phyloP scores from a whole-genome alignment of 2,888 invertebrate genomes.

The Ametastegia equiseti region DNA sequence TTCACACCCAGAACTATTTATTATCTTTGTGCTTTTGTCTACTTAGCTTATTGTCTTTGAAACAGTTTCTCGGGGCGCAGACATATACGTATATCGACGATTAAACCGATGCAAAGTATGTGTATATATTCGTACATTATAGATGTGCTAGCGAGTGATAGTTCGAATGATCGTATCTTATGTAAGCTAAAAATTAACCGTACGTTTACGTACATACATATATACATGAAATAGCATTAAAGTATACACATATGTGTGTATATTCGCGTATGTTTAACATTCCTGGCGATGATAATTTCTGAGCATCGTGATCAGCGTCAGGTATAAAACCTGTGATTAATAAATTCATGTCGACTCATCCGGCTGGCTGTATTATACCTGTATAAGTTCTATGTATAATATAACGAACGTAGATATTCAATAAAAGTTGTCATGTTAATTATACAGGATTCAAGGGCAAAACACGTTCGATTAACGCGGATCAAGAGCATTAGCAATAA shows the following conservation, averaged over 20 bases:
- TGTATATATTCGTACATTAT: too few relatives aligned
- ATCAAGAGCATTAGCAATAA: not conserved
- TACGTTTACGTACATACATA: too few relatives aligned
- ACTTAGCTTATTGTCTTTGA: too few relatives aligned
- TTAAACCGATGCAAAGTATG: not conserved
- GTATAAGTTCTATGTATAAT: not conserved
- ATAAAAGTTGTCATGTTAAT: not conserved
- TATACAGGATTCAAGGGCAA: conserved; percentile 1
- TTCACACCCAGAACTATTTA: not conserved
- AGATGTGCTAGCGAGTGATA: not conserved
- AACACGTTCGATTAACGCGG: not conserved
- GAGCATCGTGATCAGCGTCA: not conserved
- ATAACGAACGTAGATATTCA: not conserved
- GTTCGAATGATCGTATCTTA: too few relatives aligned
- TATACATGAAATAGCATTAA: too few relatives aligned
- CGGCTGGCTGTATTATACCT: too few relatives aligned
- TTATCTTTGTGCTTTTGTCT: not conserved
- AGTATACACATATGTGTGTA: not conserved
- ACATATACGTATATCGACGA: not conserved
- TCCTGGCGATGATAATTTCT: not conserved
- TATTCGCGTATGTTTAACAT: not conserved
- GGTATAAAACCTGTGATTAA: not conserved
- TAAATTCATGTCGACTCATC: conserved; percentile 6
- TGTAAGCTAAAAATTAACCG: too few relatives aligned
- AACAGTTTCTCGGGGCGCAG: not conserved